These are phyloP conservation scores for Athene cunicularia DNA, from an alignment of 2,113 vertebrate species.

Conservation along the genomic window DNA sequence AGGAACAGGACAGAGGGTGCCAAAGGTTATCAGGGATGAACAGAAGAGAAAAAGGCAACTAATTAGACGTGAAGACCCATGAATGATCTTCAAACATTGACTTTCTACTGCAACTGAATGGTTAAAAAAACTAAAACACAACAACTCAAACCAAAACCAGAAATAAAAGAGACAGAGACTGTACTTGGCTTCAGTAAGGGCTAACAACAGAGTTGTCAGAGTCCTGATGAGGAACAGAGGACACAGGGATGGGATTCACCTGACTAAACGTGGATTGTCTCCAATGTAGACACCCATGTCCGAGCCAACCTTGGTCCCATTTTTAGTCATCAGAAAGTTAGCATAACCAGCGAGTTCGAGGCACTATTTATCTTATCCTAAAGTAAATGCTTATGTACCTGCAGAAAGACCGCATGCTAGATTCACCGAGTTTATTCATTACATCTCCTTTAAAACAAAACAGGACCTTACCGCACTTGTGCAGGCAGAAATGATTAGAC, in stretches of 20 bases:
- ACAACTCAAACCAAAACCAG: background rate
- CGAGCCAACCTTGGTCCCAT: background rate
- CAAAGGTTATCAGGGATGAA: background rate
- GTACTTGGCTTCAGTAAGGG: background rate
- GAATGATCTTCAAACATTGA: background rate
- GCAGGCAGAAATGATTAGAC: background rate
- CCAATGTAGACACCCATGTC: background rate
- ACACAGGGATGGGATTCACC: background rate
- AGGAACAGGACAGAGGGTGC: background rate
- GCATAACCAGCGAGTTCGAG: background rate
- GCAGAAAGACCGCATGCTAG: background rate
- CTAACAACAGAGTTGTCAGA: background rate
- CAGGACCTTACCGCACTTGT: background rate
- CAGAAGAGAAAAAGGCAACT: background rate
- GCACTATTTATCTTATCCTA: background rate
- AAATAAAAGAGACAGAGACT: background rate
- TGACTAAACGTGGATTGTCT: rapidly evolving
- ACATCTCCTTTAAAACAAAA: background rate
- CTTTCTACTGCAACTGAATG: background rate
- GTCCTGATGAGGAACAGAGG: background rate
- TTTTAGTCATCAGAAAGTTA: background rate
- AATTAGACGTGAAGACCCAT: background rate
- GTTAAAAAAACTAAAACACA: background rate
- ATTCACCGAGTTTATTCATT: rapidly evolving
- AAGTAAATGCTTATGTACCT: background rate